phyloP scores from a whole-genome alignment of 2,113 vertebrate genomes.

The Crypturellus undulatus region DNA sequence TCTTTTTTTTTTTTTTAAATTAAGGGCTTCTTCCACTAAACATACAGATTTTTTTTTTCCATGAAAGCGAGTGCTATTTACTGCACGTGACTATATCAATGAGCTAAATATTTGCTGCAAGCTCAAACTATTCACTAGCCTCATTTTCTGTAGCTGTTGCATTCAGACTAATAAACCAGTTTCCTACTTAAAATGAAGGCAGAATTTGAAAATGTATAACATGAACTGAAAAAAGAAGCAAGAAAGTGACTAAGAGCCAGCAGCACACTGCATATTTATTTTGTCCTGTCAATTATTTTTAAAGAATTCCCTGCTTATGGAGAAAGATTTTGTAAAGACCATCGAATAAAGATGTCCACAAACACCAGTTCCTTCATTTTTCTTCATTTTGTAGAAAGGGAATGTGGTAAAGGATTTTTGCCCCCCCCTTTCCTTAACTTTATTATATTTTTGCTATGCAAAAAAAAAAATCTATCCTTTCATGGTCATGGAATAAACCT shows the following conservation, averaged over 20 bases:
- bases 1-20: conserved; percentile 36
- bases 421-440: background rate
- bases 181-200: conserved; percentile 73
- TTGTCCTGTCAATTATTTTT: conserved; percentile 75
- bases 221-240: conserved; percentile 48
- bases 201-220: conserved; percentile 65
- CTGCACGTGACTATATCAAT: conserved; percentile 39
- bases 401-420: background rate
- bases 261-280: conserved; percentile 59
- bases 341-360: conserved; percentile 57
- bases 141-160: conserved; percentile 60
- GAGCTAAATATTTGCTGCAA: conserved; percentile 60
- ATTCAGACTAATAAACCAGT: conserved; percentile 75
- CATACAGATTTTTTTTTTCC: conserved; percentile 9
- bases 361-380: conserved; percentile 51
- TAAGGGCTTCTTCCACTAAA: conserved; percentile 51
- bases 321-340: conserved; percentile 42
- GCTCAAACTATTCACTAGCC: conserved; percentile 67
- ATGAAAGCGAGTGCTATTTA: conserved; percentile 56
- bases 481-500: conserved; percentile 35
- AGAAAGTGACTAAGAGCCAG: conserved; percentile 48
- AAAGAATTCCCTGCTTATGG: conserved; percentile 71
- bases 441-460: background rate
- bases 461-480: conserved; percentile 26
- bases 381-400: conserved; percentile 69